These are phyloP conservation scores for Brachionus koreanus DNA, from an alignment of 1,140 invertebrate species.

Conservation along the genomic window DNA sequence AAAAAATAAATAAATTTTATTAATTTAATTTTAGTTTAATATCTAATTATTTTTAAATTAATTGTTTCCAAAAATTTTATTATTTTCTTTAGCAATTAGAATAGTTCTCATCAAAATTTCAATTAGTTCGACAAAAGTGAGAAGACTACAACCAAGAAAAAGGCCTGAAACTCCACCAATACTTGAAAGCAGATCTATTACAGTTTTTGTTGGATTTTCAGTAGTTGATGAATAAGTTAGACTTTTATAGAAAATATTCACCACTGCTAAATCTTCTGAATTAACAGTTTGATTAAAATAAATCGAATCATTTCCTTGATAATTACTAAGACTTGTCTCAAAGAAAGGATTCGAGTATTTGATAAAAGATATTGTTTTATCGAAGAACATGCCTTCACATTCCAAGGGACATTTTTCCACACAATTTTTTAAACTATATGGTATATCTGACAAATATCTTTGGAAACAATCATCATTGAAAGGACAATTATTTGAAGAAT, in stretches of 20 bases:
- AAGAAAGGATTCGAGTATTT: neutral
- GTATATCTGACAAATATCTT: no score
- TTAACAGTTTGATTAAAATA: neutral
- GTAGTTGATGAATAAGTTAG: neutral
- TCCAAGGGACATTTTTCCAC: neutral
- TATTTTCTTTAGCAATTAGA: neutral
- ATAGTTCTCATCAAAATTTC: neutral
- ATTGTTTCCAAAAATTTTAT: neutral
- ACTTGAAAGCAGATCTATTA: neutral
- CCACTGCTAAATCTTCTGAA: neutral
- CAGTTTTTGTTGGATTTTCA: neutral
- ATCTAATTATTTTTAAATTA: neutral
- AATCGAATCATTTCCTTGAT: neutral
- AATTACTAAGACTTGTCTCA: neutral
- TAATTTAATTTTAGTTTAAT: neutral
- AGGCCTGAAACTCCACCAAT: constrained; percentile 6
- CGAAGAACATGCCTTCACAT: neutral
- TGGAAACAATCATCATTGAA: neutral
- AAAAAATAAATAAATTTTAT: neutral
- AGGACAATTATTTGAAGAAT: neutral
- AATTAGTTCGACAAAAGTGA: constrained; percentile 9
- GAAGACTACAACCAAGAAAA: neutral
- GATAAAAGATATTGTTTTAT: neutral
- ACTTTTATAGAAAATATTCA: constrained; percentile 15
- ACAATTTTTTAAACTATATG: neutral